These are phyloP conservation scores for Pteropus rufus DNA, from an alignment of 2,797 vertebrate species.

Conservation along the genomic window DNA sequence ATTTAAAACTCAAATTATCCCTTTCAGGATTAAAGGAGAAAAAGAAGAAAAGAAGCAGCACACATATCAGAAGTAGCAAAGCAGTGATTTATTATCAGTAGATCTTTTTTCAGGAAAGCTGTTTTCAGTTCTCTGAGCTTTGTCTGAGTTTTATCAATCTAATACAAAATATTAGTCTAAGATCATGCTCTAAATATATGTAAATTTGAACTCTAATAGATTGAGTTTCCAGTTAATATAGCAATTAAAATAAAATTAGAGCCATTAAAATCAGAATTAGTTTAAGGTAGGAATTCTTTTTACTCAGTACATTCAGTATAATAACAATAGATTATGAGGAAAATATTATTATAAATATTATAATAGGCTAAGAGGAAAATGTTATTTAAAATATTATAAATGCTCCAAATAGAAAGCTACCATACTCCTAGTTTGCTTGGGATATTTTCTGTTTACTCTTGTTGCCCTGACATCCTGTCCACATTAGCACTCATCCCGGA, in stretches of 20 bases:
- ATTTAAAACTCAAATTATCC: constrained; percentile 69
- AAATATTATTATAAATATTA: background rate
- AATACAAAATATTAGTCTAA: constrained; percentile 21
- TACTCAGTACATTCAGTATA: background rate
- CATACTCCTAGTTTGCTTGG: background rate
- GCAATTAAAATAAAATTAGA: background rate
- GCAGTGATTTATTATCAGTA: constrained; percentile 38
- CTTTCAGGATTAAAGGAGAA: constrained; percentile 60
- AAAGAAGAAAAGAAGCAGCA: background rate
- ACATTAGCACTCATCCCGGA: background rate
- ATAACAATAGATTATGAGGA: background rate
- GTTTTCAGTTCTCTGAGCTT: background rate
- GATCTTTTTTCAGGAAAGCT: background rate
- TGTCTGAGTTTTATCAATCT: constrained; percentile 4
- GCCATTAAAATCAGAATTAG: background rate
- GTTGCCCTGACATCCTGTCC: background rate
- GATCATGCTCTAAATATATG: background rate
- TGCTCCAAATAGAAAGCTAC: too few species aligned
- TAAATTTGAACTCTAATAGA: background rate
- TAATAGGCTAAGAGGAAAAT: background rate
- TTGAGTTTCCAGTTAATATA: background rate
- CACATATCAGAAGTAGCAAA: constrained; percentile 20
- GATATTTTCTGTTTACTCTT: background rate
- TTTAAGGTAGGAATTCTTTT: background rate
- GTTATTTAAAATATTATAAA: too few species aligned